phyloP scores from a whole-genome alignment of 2,113 vertebrate species.

The Leptocoma aspasia region DNA sequence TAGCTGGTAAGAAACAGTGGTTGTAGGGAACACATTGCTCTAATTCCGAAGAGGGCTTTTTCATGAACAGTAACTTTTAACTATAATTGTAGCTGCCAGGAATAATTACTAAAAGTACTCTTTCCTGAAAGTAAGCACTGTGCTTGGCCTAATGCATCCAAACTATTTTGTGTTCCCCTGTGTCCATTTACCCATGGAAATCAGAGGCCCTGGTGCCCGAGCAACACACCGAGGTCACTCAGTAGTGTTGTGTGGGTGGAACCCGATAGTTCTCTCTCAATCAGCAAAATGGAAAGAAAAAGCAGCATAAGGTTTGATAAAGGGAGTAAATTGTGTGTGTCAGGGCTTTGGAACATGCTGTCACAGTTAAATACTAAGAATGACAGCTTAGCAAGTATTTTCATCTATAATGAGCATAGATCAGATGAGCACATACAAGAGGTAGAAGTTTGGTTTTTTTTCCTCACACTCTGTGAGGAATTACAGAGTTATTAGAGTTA shows the following conservation, averaged over 20 bases:
- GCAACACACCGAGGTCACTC: neutral
- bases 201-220: neutral
- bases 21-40: neutral
- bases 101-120: neutral
- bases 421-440: neutral
- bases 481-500: neutral
- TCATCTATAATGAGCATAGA: fast-evolving
- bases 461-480: neutral
- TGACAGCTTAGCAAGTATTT: neutral
- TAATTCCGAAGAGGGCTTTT: neutral
- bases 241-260: neutral
- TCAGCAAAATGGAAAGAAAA: neutral
- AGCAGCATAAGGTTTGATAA: neutral
- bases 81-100: neutral
- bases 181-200: neutral
- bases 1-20: neutral
- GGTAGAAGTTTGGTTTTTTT: neutral
- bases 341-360: neutral
- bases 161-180: neutral
- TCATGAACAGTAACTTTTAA: neutral
- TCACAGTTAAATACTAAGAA: neutral
- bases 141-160: neutral
- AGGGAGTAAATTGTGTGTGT: neutral
- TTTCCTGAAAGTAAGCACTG: neutral
- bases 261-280: neutral